These are phyloP conservation scores for Drosophila hamatofila DNA, from an alignment of 2,888 invertebrate genomes.

Conservation along the genomic window DNA sequence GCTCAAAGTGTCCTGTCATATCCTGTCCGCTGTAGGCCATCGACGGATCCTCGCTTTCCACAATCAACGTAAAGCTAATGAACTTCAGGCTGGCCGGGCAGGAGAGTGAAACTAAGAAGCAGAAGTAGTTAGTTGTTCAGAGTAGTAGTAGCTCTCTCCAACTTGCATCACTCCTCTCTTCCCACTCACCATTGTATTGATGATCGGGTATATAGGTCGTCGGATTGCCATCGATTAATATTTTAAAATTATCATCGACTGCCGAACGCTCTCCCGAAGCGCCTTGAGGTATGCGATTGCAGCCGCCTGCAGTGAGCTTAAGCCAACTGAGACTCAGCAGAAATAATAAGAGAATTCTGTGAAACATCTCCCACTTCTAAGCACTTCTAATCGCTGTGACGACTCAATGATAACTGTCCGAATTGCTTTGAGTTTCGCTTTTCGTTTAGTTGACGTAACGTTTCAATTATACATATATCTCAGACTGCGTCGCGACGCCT, in stretches of 20 bases:
- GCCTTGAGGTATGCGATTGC: slow-evolving; percentile 86
- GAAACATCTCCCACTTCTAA: slow-evolving; percentile 46
- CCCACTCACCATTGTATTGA: slow-evolving; percentile 89
- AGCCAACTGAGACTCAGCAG: slow-evolving; percentile 17
- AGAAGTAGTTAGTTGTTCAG: not conserved
- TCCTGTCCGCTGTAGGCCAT: slow-evolving; percentile 81
- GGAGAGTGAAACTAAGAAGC: slow-evolving; percentile 87
- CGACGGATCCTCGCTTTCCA: slow-evolving; percentile 88
- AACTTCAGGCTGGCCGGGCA: slow-evolving; percentile 90
- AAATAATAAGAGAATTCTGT: slow-evolving; percentile 8
- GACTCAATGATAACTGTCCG: slow-evolving; percentile 59
- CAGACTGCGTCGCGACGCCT: slow-evolving; percentile 34
- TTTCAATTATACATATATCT: slow-evolving; percentile 60
- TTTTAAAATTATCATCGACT: slow-evolving; percentile 89
- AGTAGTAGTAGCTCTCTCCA: not conserved
- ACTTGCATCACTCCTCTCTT: not conserved
- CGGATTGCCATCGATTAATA: slow-evolving; percentile 89
- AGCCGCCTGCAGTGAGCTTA: slow-evolving; percentile 59
- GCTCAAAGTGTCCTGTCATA: slow-evolving; percentile 88
- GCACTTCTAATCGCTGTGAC: slow-evolving; percentile 17
- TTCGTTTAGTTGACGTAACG: slow-evolving; percentile 46
- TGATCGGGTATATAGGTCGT: slow-evolving; percentile 90
- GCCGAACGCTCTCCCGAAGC: slow-evolving; percentile 85
- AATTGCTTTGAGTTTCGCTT: slow-evolving; percentile 47
- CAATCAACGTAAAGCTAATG: slow-evolving; percentile 92